Conservation (phyloP, 1,140 invertebrate species). For the Camponotus vicinus region DNA sequence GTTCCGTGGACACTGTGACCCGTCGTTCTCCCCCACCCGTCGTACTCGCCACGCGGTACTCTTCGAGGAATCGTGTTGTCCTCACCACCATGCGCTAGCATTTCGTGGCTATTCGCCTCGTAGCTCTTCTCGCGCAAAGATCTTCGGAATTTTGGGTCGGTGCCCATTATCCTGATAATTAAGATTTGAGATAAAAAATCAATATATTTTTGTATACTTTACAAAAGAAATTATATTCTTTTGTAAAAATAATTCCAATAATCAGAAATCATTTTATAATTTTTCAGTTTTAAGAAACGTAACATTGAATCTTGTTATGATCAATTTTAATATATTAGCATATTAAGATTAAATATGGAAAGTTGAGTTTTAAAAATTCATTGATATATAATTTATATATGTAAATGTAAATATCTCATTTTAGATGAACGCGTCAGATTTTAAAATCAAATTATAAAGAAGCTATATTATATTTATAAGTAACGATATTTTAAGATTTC, state of each 20-base stretch:
- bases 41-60: constrained; percentile 76
- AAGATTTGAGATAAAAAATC: not conserved
- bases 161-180: constrained; percentile 64
- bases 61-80: constrained; percentile 76
- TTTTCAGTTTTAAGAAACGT: not conserved
- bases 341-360: not conserved
- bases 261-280: not conserved
- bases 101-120: constrained; percentile 75
- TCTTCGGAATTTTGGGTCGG: constrained; percentile 78
- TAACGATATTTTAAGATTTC: no score
- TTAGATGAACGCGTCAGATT: no score
- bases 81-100: constrained; percentile 76
- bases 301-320: not conserved
- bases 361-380: no score
- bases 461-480: not conserved
- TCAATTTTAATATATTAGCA: not conserved
- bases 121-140: constrained; percentile 82
- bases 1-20: constrained; percentile 67
- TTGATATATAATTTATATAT: no score
- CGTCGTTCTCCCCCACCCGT: constrained; percentile 67
- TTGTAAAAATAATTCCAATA: no score
- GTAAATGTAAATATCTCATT: not conserved
- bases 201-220: not conserved
- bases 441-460: no score
- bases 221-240: not conserved